Evolutionary conservation across 2,888 invertebrate species (phyloP).

Genomic region (Drosophila lutescens): DNA sequence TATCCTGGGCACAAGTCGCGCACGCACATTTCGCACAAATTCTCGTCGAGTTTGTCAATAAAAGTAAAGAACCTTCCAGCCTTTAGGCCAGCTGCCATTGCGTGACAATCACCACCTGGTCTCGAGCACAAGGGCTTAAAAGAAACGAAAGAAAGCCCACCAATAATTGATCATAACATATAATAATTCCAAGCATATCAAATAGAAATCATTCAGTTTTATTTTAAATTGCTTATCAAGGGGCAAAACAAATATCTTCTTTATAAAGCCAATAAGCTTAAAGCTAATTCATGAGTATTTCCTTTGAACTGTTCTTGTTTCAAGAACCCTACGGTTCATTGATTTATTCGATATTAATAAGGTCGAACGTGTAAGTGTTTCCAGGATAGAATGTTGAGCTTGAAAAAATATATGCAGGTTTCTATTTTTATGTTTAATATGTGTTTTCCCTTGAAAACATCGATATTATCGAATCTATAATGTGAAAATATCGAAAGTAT

Average conservation of each 20-base stretch:
- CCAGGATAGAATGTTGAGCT: no score
- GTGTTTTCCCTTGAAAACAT: no score
- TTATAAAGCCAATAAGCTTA: not conserved
- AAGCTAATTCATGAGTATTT: not conserved
- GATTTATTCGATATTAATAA: not conserved
- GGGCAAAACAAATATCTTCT: not conserved
- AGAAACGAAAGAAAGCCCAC: not conserved
- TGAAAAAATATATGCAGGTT: no score
- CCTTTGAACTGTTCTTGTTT: not conserved
- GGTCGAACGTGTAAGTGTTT: no score
- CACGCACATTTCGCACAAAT: constrained; percentile 79
- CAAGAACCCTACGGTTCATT: not conserved
- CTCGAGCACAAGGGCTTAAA: not conserved
- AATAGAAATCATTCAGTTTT: constrained; percentile 27
- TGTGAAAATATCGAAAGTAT: no score
- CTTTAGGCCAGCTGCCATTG: constrained; percentile 53
- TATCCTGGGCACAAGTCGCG: constrained; percentile 55
- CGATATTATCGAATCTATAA: no score
- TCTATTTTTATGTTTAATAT: no score
- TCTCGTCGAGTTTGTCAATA: constrained; percentile 71
- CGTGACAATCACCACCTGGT: constrained; percentile 74
- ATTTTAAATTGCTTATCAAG: not conserved
- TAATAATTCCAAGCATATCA: constrained; percentile 18
- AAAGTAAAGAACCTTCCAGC: constrained; percentile 64
- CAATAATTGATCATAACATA: constrained; percentile 36